Conservation (phyloP, 2,797 vertebrate genomes). For the Enteromius treurensis region DNA sequence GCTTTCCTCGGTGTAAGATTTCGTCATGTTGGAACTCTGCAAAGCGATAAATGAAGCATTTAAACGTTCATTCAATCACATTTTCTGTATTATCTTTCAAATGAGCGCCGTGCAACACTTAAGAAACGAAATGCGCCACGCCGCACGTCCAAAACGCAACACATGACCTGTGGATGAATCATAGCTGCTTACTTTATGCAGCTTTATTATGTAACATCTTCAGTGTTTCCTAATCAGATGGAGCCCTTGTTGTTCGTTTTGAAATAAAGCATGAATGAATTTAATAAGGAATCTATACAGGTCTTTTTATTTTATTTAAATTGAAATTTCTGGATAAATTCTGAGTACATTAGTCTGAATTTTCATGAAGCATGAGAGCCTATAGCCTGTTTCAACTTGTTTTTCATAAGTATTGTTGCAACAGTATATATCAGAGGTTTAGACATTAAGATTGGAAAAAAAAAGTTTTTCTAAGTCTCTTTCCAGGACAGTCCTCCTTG, state of each 20-base stretch:
- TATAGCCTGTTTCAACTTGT: neutral
- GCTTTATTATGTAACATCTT: constrained; percentile 41
- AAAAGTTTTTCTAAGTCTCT: neutral
- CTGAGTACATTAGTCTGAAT: neutral
- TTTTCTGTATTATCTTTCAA: neutral
- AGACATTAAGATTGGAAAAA: neutral
- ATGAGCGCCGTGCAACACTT: neutral
- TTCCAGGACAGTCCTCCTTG: neutral
- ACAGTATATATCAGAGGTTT: neutral
- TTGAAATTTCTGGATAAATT: neutral
- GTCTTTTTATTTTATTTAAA: neutral
- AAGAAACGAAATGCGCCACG: neutral
- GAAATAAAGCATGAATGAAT: neutral
- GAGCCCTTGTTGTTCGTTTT: neutral
- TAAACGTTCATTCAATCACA: neutral
- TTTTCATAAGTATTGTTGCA: neutral
- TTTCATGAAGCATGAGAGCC: neutral
- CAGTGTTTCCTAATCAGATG: constrained; percentile 24
- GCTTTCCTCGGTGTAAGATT: constrained; percentile 87
- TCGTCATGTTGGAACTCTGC: constrained; percentile 84
- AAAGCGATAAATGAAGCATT: constrained; percentile 16
- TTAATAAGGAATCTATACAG: neutral
- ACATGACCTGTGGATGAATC: constrained; percentile 48
- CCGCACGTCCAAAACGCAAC: neutral
- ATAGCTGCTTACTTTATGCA: constrained; percentile 27